A percentile compares a stretch with the other conserved stretches of the same genome.
These are phyloP conservation scores for Mythimna impura DNA, from an alignment of 2,888 invertebrate species.

Conservation along the genomic window DNA sequence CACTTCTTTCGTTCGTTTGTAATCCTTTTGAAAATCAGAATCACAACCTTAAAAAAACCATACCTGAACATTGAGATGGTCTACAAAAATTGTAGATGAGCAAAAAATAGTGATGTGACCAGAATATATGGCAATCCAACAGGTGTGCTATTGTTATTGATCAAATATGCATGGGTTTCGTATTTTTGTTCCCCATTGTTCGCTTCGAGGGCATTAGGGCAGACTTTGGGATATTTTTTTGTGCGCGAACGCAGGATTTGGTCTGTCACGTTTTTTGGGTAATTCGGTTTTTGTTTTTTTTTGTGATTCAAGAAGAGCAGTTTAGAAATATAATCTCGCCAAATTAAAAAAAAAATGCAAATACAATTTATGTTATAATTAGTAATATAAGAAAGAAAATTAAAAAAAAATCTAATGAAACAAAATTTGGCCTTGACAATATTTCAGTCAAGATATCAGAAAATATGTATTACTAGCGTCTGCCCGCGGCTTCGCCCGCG, in stretches of 20 bases:
- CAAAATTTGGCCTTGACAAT: too few relatives aligned
- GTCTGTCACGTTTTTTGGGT: slow-evolving; percentile 51
- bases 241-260: slow-evolving; percentile 19
- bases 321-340: slow-evolving; percentile 22
- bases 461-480: too few relatives aligned
- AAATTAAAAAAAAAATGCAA: background rate
- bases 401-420: too few relatives aligned
- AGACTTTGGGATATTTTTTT: slow-evolving; percentile 64
- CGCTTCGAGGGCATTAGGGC: slow-evolving; percentile 71
- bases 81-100: slow-evolving; percentile 56
- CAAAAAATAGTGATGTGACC: slow-evolving; percentile 62
- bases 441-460: too few relatives aligned
- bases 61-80: slow-evolving; percentile 35
- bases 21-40: slow-evolving; percentile 38
- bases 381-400: too few relatives aligned
- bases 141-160: slow-evolving; percentile 80
- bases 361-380: background rate
- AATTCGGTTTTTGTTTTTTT: slow-evolving; percentile 22
- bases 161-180: slow-evolving; percentile 77
- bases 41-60: slow-evolving; percentile 34
- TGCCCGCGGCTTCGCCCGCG: too few relatives aligned
- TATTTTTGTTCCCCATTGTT: slow-evolving; percentile 64
- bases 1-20: background rate
- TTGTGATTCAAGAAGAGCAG: slow-evolving; percentile 2
- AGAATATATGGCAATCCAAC: slow-evolving; percentile 68